Percentiles rank a stretch among this genome's conserved stretches.
phyloP scores from a whole-genome alignment of 2,888 invertebrate species.

The Phengaris alcon region DNA sequence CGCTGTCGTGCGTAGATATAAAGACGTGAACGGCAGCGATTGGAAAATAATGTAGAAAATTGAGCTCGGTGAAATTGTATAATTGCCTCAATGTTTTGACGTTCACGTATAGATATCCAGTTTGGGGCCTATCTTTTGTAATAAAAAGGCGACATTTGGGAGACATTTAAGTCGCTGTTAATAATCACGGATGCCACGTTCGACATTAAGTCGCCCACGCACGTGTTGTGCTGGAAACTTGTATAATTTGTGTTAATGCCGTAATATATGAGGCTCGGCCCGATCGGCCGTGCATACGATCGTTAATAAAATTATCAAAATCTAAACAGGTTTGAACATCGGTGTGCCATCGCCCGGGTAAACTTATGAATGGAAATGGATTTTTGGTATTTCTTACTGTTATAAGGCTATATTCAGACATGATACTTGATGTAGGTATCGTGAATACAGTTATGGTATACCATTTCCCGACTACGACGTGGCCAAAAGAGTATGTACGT shows the following conservation, averaged over 20 bases:
- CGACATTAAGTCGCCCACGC: constrained; percentile 76
- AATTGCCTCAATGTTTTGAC: constrained; percentile 12
- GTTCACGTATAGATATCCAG: constrained; percentile 36
- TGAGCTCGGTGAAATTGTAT: constrained; percentile 13
- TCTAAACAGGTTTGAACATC: constrained; percentile 76
- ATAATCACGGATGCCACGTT: constrained; percentile 74
- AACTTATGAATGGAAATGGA: constrained; percentile 77
- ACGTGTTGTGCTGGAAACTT: constrained; percentile 56
- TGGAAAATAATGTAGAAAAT: constrained; percentile 60
- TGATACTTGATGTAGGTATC: background rate
- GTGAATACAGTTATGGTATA: too few species aligned
- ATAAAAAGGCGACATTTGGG: constrained; percentile 65
- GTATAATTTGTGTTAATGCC: constrained; percentile 79
- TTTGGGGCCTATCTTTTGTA: constrained; percentile 1
- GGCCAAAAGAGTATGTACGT: too few species aligned
- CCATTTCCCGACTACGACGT: too few species aligned
- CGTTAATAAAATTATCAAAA: constrained; percentile 80
- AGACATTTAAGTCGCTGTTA: constrained; percentile 73
- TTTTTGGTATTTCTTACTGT: constrained; percentile 76
- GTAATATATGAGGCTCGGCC: constrained; percentile 76
- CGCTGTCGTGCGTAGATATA: constrained; percentile 59
- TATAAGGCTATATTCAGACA: constrained; percentile 35
- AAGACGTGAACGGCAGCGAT: constrained; percentile 59
- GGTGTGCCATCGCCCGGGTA: constrained; percentile 62
- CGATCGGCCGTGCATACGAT: constrained; percentile 70